Conservation (phyloP, 2,888 invertebrate species). For the Leptopilina drosophilae region DNA sequence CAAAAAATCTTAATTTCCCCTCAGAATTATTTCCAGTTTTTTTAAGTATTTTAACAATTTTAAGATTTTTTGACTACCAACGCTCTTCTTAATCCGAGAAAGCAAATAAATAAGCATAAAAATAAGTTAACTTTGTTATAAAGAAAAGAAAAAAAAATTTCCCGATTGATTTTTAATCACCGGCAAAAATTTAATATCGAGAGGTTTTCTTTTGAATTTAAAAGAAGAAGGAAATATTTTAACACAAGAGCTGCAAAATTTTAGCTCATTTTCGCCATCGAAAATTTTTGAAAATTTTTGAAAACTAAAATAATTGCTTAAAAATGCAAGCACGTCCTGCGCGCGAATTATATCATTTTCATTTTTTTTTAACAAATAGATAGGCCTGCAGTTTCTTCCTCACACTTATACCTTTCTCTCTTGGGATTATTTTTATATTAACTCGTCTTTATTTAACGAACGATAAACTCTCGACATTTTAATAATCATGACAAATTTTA, state of each 20-base stretch:
- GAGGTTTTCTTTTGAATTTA: background rate
- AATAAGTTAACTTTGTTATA: background rate
- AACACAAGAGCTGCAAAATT: conserved; percentile 33
- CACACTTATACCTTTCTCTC: conserved; percentile 13
- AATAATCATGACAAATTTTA: conserved; percentile 6
- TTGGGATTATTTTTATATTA: conserved; percentile 12
- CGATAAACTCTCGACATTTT: conserved; percentile 34
- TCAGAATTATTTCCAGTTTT: too few relatives aligned
- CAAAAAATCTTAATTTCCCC: background rate
- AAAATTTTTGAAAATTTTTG: background rate
- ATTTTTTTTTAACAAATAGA: conserved; percentile 15
- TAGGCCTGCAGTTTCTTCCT: conserved; percentile 37
- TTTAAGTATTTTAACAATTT: too few relatives aligned
- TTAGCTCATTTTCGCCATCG: background rate
- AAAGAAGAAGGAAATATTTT: conserved; percentile 22
- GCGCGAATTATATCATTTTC: conserved; percentile 19
- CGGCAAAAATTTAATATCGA: background rate
- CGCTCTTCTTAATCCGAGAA: background rate
- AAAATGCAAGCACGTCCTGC: conserved; percentile 33
- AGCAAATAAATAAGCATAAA: background rate
- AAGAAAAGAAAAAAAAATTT: background rate
- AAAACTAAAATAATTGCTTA: conserved; percentile 20
- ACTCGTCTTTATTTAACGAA: conserved; percentile 31
- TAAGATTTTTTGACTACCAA: too few relatives aligned
- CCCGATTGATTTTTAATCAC: conserved; percentile 12